Evolutionary conservation across 35 echinoderm and acorn worm species (phyloP), one percentile per base, ranked within the genome.

Genomic region (Holothuria glaberrima): DNA sequence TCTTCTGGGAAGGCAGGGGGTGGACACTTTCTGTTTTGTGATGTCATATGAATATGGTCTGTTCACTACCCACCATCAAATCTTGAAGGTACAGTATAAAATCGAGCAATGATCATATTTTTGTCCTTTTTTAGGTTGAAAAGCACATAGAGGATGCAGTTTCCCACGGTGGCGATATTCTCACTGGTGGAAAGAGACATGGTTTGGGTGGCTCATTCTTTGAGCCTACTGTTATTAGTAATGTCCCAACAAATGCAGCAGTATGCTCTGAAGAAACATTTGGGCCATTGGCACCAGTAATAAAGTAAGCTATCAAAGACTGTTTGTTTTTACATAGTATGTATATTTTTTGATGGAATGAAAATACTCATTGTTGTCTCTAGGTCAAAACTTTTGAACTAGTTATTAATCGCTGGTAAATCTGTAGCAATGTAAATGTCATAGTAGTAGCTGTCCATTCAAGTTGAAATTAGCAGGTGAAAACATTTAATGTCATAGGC

Each of bases 251-350:
- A 22, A 92, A 97, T 84, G 91, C 91, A 21, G 48, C 89, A 21
- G 95, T 92, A 9, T 97, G 95, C 65, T 67, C 62, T 3, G 95
- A 97, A 78, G 95, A 97, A 70, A 97, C 95, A 48, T 97, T 97
- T 91, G 95, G 95, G 17, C 95, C 95, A 34, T 79, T 97, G 21
- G 95, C 95, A 63, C 92, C 95, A 60, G 45, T 97, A 14, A 92
- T 97, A 41, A 97, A 89, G 95, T 97, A 89, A 88, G 91, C 18
- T n/a, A n/a, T n/a, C 3, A 71, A 61, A 61, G n/a, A n/a, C n/a
- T n/a, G n/a, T n/a, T n/a, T n/a, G n/a, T n/a, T n/a, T n/a, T n/a
- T n/a, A n/a, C n/a, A n/a, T n/a, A n/a, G n/a, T n/a, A n/a, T n/a
- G n/a, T n/a, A n/a, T n/a, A n/a, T n/a, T n/a, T n/a, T n/a, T n/a